A percentile compares a stretch with the other conserved stretches of the same genome.
Conservation (phyloP, 2,888 invertebrate species). For the Anoplius nigerrimus region DNA sequence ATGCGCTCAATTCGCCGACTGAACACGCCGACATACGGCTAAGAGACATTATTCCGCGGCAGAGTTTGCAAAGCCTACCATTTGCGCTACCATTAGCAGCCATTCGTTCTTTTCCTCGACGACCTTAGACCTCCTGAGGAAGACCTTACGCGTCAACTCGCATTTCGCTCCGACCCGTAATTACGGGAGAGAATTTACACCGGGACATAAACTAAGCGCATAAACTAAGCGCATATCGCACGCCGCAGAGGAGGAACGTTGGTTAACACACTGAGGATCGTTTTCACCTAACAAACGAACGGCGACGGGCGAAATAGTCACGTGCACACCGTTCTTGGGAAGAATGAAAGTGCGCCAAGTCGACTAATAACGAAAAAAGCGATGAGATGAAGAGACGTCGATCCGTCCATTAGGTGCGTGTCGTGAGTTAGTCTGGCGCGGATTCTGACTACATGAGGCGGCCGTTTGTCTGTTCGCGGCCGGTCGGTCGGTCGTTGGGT, state of each 20-base stretch:
- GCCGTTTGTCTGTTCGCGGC: neutral
- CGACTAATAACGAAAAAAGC: no score
- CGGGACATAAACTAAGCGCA: slow-evolving; percentile 52
- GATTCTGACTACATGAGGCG: neutral
- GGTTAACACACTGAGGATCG: slow-evolving; percentile 14
- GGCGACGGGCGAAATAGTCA: slow-evolving; percentile 20
- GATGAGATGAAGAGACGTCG: no score
- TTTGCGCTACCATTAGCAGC: no score
- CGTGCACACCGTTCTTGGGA: no score
- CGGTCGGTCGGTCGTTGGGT: no score
- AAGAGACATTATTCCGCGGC: no score
- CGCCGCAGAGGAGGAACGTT: neutral
- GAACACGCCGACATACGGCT: no score
- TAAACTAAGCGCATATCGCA: slow-evolving; percentile 48
- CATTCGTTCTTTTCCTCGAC: neutral
- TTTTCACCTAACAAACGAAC: slow-evolving; percentile 50
- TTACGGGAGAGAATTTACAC: slow-evolving; percentile 49
- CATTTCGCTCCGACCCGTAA: slow-evolving; percentile 37
- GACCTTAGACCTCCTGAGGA: neutral
- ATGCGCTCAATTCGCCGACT: no score
- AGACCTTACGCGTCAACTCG: neutral
- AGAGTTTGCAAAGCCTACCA: no score
- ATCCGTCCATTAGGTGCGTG: no score
- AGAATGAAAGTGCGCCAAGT: no score
- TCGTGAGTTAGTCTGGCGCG: neutral